Conservation (phyloP, 2,113 vertebrate species). For the Catagonus wagneri region DNA sequence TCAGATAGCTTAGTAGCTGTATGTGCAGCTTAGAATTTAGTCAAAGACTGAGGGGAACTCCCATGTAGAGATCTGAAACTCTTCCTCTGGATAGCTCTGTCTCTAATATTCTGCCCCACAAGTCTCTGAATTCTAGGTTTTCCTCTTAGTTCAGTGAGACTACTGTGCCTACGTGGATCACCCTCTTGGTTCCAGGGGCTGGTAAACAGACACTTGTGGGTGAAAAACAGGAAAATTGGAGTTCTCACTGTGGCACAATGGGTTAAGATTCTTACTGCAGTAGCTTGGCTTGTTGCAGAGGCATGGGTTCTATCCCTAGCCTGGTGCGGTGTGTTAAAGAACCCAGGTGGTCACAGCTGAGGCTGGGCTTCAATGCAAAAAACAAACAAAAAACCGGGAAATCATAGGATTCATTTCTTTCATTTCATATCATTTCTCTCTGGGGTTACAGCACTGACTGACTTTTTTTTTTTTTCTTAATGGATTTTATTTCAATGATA, state of each 20-base stretch:
- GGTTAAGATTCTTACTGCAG: too few relatives aligned
- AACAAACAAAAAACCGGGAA: too few relatives aligned
- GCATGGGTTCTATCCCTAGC: too few relatives aligned
- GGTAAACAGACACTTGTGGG: neutral
- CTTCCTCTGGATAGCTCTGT: neutral
- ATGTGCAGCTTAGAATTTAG: neutral
- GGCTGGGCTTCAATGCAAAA: too few relatives aligned
- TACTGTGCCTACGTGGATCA: fast-evolving
- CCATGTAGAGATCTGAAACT: neutral
- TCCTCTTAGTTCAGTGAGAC: neutral
- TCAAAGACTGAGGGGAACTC: neutral
- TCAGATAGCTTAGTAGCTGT: neutral
- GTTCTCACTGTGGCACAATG: too few relatives aligned
- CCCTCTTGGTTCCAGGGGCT: neutral
- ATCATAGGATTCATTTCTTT: neutral
- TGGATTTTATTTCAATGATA: too few relatives aligned
- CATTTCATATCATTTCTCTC: neutral
- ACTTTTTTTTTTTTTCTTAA: too few relatives aligned
- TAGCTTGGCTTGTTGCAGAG: too few relatives aligned
- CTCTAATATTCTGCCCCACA: neutral
- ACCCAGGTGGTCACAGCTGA: too few relatives aligned
- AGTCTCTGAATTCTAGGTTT: neutral
- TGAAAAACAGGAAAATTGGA: neutral
- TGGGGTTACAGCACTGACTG: neutral
- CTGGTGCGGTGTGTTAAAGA: too few relatives aligned